Evolutionary conservation across 2,888 invertebrate species (phyloP), one percentile per base, ranked within the genome.

Genomic region (Drosophila rubida): DNA sequence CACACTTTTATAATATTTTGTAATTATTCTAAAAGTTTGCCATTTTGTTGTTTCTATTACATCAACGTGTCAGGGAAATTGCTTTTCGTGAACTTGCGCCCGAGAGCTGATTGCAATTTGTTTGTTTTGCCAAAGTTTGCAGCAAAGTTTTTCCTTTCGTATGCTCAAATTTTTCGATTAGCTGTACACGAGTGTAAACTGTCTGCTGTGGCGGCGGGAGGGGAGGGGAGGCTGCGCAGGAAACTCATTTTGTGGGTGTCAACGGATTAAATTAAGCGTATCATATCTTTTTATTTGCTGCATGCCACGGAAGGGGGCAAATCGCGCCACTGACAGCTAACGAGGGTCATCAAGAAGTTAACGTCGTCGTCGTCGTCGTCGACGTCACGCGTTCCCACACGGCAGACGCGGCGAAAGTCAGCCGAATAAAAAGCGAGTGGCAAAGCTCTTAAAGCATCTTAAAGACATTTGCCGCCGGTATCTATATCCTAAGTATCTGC

Each of bases 191-290:
- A 19, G 35, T 49, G 32, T 14, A 32, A 41, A 11, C 35, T 37
- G 14, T 32, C n/a, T 25, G 25, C 19, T 19, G 19, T 19, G 19
- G 19, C 2, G 19, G 19, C 19, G 19, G 19, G n/a, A 14, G 19
- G 13, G n/a, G 2, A 13, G n/a, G 4, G 6, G 9, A n/a, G 4
- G 11, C 45, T 13, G 32, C 11, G 19, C 35, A 55, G 54, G 22
- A 53, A 51, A 50, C 55, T 60, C 50, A 25, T 50, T 60, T 59
- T 59, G 42, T 63, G 54, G 27, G 39, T 51, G 42, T 41, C 42
- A 46, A 53, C 7, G 53, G 35, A 32, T 64, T 67, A 48, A 73
- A 62, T 74, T 57, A 42, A 59, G 27, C 48, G 42, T 39, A 55
- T 30, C 48, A 41, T 60, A 50, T 30, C 48, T 63, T 61, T 71